Evolutionary conservation across 2,113 vertebrate genomes (phyloP), one percentile per base, ranked within the genome.

Genomic region (Serilophus lunatus): DNA sequence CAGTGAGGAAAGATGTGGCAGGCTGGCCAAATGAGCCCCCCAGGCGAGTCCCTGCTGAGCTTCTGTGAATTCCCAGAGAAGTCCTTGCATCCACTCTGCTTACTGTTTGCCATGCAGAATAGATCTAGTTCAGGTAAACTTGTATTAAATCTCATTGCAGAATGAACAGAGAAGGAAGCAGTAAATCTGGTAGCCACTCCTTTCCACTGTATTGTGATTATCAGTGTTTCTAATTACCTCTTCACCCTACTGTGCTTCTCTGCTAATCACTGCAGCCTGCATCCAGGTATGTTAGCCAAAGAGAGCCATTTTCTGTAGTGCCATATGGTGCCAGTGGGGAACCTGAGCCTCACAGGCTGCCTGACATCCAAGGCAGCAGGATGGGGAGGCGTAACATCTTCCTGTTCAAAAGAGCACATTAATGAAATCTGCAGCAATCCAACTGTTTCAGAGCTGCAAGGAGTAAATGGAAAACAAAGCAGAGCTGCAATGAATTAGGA

Each of bases 171-270:
- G 49, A 84, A 18, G 49, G 31, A 83, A 40, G 47, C 44, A 86
- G 36, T 79, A 82, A 91, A 84, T 36, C 64, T 22, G 11, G 35
- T 42, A 88, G 56, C 40, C 0, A 0, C 64, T 76, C 77, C 59
- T 66, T 64, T 26, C 60, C 42, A 35, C 5, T 74, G 53, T 33
- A 35, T 1, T 53, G 75, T 65, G 65, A 91, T 91, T 83, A 68
- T 24, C 82, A 61, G 65, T 68, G 72, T 65, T 72, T 87, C 36
- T 95, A 89, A 90, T 91, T 93, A 81, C 33, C 42, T 93, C 77
- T 83, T 82, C 59, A 33, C 70, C 88, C 88, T 90, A 18, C 71
- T 77, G 71, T 63, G 80, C 71, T 44, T 77, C 71, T 64, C 79
- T 78, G 81, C 54, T 91, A 82, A 93, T 92, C 78, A 75, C 69